Base-by-base conservation (phyloP, 2,888 invertebrate species). In the Synergus japonicus region DNA sequence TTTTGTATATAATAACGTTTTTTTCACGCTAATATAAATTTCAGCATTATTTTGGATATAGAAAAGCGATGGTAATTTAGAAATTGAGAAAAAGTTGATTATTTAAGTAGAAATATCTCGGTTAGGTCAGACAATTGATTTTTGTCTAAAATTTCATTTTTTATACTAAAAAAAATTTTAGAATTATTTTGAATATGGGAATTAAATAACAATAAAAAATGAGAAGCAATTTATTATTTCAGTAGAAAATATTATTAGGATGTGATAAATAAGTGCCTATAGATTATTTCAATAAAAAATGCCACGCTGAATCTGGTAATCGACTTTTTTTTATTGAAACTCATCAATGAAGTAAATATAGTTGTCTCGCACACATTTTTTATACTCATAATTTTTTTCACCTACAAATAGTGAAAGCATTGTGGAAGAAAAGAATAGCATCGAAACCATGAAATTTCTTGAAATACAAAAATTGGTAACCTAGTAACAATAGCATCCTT, bases 361-460 rank as follows among this genome's bases (percentile, higher is more conserved):
- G 37, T 37, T 37, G 37, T 37, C 5, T 37, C 37, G 37, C 5
- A 37, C 0, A 37, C 5, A 37, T 37, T 37, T 37, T 37, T 37
- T 37, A 37, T 37, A 37, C 5, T 44, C 4, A 66, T 18, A 12
- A 10, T 43, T 41, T n/a, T 66, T 66, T 66, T 66, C 18, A 4
- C 12, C 43, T 66, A 8, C 12, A 66, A 66, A 66, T 43, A 66
- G 66, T 66, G 44, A 44, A 66, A 66, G 66, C 43, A 66, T n/a
- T 44, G 13, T 12, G 18, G 18, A 9, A 44, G 66, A 12, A 65
- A 15, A 37, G 29, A 41, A 41, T 65, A 15, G 18, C 9, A 58
- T 58, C 46, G 41, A 46, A 67, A 67, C 18, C 22, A 67, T 67
- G 44, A 46, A 67, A 22, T 44, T 0, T 13, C 12, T 44, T 46